Evolutionary conservation across 2,888 invertebrate species (phyloP), one percentile per base, ranked within the genome.

Genomic region (Pandemis corylana): DNA sequence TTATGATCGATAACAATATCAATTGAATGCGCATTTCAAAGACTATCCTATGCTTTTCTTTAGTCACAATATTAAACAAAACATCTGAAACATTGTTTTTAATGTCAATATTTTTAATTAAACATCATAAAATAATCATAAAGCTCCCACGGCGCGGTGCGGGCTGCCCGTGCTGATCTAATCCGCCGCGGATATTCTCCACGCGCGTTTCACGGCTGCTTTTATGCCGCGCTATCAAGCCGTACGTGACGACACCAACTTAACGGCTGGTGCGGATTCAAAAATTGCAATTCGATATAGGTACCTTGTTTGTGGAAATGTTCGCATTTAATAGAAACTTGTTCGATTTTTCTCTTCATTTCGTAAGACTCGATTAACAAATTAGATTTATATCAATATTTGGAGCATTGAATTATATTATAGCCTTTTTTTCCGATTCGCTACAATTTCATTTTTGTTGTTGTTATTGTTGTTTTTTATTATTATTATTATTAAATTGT

Each of bases 191-290:
- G 28, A 36, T 61, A 80, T 83, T 82, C 59, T 77, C 63, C 81
- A 81, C 81, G 81, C 81, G 69, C 74, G 56, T 76, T 77, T 77
- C 78, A 79, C 77, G 79, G 77, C 69, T 69, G 36, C 28, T 15
- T 56, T 10, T 15, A 62, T 56, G 42, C 56, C 36, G 74, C 70
- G 65, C 61, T 65, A 69, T 51, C 66, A 41, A 15, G 10, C 51
- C 68, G 67, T 10, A 51, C 12, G 65, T 51, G 64, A 64, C 66
- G 20, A 61, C 61, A 56, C 46, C 71, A 28, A 10, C 64, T 20
- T 13, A 56, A 56, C 20, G 28, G 42, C 20, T 20, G 46, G 12
- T 12, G 10, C 7, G 1, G 20, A 28, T 4, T 59, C 20, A 59
- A 44, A 12, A 51, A 51, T 13, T 13, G 13, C 51, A 6, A 51